These are phyloP conservation scores for Coptodon rendalli DNA, from an alignment of 2,113 vertebrate species.

Conservation along the genomic window DNA sequence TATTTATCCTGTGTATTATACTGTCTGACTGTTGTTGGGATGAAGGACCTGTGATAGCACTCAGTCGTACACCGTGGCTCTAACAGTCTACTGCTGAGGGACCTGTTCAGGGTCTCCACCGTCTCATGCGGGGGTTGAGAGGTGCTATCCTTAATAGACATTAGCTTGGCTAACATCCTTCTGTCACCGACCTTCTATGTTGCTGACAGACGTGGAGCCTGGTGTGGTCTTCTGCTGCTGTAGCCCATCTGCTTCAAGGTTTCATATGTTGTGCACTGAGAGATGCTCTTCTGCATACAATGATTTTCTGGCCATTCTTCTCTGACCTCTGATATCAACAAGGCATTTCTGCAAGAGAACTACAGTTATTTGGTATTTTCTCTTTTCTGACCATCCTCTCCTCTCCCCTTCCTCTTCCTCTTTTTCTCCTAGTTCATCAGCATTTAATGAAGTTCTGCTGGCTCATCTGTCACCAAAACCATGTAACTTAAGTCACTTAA, in stretches of 20 bases:
- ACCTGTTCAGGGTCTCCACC: background rate
- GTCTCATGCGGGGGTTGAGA: background rate
- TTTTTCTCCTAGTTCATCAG: background rate
- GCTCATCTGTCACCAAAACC: background rate
- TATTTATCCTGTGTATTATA: background rate
- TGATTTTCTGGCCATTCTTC: background rate
- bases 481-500: background rate
- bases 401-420: background rate
- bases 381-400: background rate
- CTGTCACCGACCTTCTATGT: background rate
- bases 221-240: background rate
- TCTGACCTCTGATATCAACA: background rate
- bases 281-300: background rate
- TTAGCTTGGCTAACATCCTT: background rate
- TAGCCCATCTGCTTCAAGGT: background rate
- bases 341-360: background rate
- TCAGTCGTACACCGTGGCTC: background rate
- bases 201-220: background rate
- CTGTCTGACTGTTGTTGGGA: background rate
- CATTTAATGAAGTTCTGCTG: background rate
- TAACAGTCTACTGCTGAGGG: background rate
- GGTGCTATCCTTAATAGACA: background rate
- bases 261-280: background rate
- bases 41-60: background rate
- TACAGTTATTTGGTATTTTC: background rate